Percentiles rank a stretch among this genome's conserved stretches.
These are phyloP conservation scores for Periphyllus acericola DNA, from an alignment of 2,888 invertebrate genomes.

Conservation along the genomic window DNA sequence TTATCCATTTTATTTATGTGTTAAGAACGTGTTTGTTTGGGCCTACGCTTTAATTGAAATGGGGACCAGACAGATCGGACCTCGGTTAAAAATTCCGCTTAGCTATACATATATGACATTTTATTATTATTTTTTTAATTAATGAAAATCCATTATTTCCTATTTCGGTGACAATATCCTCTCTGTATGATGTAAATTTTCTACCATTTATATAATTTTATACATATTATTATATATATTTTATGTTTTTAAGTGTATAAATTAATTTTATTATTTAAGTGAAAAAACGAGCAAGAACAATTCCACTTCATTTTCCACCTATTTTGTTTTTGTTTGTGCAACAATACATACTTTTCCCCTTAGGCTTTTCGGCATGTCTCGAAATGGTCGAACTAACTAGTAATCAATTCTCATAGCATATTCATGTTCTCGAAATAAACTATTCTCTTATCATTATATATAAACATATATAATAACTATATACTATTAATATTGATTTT, in stretches of 20 bases:
- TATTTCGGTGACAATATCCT: constrained; percentile 62
- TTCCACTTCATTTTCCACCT: constrained; percentile 31
- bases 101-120: constrained; percentile 57
- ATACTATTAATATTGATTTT: constrained; percentile 59
- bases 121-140: constrained; percentile 58
- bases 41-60: constrained; percentile 55
- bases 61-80: constrained; percentile 60
- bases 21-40: constrained; percentile 58
- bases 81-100: constrained; percentile 59
- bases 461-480: constrained; percentile 37
- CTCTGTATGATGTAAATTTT: constrained; percentile 61
- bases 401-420: constrained; percentile 50
- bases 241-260: constrained; percentile 62
- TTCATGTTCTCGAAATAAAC: constrained; percentile 46
- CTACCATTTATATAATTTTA: constrained; percentile 62
- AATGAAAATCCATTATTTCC: constrained; percentile 51
- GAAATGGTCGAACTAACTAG: constrained; percentile 12
- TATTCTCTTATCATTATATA: constrained; percentile 40
- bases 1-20: constrained; percentile 57
- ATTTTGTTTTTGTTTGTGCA: constrained; percentile 49
- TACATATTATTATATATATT: constrained; percentile 60
- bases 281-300: constrained; percentile 51
- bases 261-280: constrained; percentile 61
- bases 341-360: constrained; percentile 5
- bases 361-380: constrained; percentile 10